These are phyloP conservation scores for Chaetorhynchus papuensis DNA, from an alignment of 2,113 vertebrate genomes.

Conservation along the genomic window DNA sequence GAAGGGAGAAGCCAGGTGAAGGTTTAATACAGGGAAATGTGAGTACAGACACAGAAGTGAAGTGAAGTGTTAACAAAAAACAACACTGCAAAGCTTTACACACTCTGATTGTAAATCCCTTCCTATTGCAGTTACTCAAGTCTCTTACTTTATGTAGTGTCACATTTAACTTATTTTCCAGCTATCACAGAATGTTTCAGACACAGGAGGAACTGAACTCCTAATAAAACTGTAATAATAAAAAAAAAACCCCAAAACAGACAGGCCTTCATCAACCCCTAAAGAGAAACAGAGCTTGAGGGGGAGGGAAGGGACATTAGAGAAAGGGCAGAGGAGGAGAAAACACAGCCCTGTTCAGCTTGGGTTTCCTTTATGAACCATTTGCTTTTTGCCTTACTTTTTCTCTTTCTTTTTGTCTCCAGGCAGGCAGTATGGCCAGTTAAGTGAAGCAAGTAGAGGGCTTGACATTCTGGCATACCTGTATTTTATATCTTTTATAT, in stretches of 20 bases:
- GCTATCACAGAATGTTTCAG: neutral
- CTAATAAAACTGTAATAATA: conserved; percentile 3
- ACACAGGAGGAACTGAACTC: neutral
- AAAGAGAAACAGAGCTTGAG: neutral
- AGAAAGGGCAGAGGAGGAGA: neutral
- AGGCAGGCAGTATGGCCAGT: neutral
- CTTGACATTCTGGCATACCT: neutral
- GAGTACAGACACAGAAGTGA: neutral
- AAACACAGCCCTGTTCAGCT: neutral
- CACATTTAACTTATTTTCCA: conserved; percentile 12
- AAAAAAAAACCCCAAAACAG: neutral
- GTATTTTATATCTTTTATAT: neutral
- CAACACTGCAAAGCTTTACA: neutral
- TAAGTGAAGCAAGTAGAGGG: neutral
- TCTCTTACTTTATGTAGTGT: conserved; percentile 18
- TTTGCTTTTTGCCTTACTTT: neutral
- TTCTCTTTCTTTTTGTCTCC: neutral
- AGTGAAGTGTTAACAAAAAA: neutral
- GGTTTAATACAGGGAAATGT: neutral
- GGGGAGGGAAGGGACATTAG: neutral
- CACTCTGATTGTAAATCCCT: neutral
- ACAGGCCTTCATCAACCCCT: neutral
- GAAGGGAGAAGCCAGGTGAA: neutral
- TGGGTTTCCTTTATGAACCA: neutral
- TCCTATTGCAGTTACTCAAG: neutral